phyloP scores from a whole-genome alignment of 2,888 invertebrate genomes.

The Mesoligia furuncula region DNA sequence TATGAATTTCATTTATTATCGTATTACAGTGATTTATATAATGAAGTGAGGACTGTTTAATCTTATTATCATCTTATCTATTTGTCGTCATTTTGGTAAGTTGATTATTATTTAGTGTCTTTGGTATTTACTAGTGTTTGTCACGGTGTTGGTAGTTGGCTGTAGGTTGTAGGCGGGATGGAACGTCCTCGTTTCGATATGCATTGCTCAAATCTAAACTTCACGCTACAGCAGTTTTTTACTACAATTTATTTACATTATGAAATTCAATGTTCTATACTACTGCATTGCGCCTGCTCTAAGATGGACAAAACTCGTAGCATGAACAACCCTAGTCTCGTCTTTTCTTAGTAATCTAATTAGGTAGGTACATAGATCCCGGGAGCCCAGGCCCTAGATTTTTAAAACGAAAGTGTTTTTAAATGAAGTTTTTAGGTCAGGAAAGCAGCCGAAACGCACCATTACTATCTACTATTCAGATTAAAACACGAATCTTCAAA shows the following conservation, averaged over 20 bases:
- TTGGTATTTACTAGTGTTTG: constrained; percentile 64
- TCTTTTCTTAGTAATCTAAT: constrained; percentile 54
- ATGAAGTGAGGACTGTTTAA: constrained; percentile 80
- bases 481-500: neutral
- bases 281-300: constrained; percentile 53
- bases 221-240: constrained; percentile 28
- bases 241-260: constrained; percentile 5
- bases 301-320: constrained; percentile 3
- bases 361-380: constrained; percentile 39
- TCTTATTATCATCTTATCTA: constrained; percentile 70
- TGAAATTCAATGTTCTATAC: constrained; percentile 14
- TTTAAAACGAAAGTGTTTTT: neutral
- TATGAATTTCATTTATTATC: constrained; percentile 79
- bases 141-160: constrained; percentile 75
- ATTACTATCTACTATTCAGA: neutral
- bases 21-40: constrained; percentile 75
- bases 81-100: constrained; percentile 78
- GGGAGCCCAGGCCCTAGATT: constrained; percentile 21
- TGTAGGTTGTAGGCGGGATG: constrained; percentile 80
- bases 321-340: constrained; percentile 8
- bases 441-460: neutral
- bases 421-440: neutral
- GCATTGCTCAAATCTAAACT: constrained; percentile 55
- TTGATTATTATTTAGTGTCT: constrained; percentile 52
- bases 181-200: constrained; percentile 70